phyloP scores from a whole-genome alignment of 1,140 invertebrate species.

The Diorhabda sublineata region DNA sequence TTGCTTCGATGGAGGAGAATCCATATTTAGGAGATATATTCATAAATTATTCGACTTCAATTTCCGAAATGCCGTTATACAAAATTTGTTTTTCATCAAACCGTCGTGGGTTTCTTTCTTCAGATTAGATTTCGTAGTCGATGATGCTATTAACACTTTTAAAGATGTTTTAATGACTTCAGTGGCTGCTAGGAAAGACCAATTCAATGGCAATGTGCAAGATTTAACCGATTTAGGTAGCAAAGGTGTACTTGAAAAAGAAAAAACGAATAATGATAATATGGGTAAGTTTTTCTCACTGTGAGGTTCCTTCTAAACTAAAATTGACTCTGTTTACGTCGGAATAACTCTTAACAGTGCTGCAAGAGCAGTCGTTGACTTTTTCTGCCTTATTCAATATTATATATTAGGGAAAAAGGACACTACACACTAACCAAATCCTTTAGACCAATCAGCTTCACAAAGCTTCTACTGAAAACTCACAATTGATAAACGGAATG shows the following conservation, averaged over 20 bases:
- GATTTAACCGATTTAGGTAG: neutral
- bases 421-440: no score
- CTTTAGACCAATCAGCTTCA: no score
- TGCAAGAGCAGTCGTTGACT: no score
- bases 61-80: neutral
- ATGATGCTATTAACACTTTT: neutral
- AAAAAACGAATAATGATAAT: neutral
- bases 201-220: neutral
- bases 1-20: neutral
- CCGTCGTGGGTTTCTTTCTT: neutral
- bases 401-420: no score
- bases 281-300: neutral
- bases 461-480: no score
- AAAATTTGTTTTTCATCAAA: neutral
- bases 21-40: neutral
- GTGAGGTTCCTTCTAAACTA: no score
- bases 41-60: neutral
- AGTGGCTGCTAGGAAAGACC: neutral
- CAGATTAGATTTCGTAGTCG: neutral
- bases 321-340: no score
- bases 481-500: no score
- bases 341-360: no score
- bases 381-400: no score
- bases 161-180: neutral
- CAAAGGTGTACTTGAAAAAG: neutral